These are phyloP conservation scores for Drosophila multiciliata DNA, from an alignment of 2,888 invertebrate genomes.

Conservation along the genomic window DNA sequence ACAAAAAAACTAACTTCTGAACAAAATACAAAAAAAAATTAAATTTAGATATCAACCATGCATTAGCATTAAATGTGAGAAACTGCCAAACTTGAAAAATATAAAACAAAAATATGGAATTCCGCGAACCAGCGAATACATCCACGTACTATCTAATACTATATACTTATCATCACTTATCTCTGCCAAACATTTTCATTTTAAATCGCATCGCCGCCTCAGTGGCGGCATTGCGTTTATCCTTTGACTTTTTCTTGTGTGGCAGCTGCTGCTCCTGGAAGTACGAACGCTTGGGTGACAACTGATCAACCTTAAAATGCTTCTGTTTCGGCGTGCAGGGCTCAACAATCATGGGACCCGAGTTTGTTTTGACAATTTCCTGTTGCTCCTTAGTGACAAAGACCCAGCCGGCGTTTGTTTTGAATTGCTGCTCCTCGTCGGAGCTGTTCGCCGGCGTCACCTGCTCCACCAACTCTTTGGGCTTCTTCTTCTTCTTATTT, in stretches of 20 bases:
- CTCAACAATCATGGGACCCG: conserved; percentile 81
- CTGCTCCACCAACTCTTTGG: not conserved
- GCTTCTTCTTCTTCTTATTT: conserved; percentile 8
- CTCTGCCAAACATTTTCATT: conserved; percentile 39
- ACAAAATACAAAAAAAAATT: conserved; percentile 6
- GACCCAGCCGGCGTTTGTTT: conserved; percentile 68
- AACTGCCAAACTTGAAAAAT: conserved; percentile 6
- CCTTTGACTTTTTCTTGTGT: not conserved
- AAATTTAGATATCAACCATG: conserved; percentile 2
- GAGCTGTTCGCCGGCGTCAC: conserved; percentile 55
- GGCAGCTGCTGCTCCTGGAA: conserved; percentile 29
- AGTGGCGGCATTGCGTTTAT: conserved; percentile 39
- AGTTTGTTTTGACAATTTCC: conserved; percentile 61
- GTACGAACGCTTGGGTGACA: conserved; percentile 58
- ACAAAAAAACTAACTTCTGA: not conserved
- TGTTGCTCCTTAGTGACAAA: conserved; percentile 24
- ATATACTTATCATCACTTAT: conserved; percentile 11
- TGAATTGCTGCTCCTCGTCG: conserved; percentile 59
- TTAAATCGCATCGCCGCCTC: conserved; percentile 63
- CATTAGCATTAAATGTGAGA: not conserved
- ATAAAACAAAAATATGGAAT: conserved; percentile 3
- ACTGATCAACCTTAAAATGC: conserved; percentile 74
- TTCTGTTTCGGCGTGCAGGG: conserved; percentile 72
- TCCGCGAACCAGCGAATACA: not conserved
- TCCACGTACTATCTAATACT: conserved; percentile 3